A percentile compares a stretch with the other conserved stretches of the same genome.
These are phyloP conservation scores for Microctonus aethiopoides DNA, from an alignment of 2,888 invertebrate genomes.

Conservation along the genomic window DNA sequence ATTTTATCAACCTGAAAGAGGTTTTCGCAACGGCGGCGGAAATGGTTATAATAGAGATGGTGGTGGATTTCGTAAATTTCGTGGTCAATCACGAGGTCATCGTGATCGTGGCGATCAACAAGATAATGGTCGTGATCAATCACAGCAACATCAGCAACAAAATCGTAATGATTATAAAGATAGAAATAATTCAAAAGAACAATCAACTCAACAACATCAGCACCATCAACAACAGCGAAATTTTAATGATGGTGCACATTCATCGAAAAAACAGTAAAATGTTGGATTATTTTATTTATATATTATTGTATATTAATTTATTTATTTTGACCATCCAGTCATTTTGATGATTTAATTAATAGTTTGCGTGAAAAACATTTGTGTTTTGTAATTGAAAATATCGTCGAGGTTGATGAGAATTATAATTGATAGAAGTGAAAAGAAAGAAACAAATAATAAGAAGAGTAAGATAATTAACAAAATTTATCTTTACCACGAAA, in stretches of 20 bases:
- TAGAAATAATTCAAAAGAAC: constrained; percentile 46
- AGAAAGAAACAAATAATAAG: background rate
- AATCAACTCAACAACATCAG: constrained; percentile 9
- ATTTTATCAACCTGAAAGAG: constrained; percentile 54
- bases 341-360: background rate
- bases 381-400: constrained; percentile 43
- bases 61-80: constrained; percentile 57
- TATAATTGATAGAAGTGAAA: constrained; percentile 29
- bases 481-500: constrained; percentile 32
- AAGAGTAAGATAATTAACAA: too few relatives aligned
- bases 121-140: constrained; percentile 47
- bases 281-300: too few relatives aligned
- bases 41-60: constrained; percentile 57
- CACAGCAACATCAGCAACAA: constrained; percentile 43
- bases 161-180: constrained; percentile 50
- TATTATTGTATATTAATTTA: background rate
- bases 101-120: constrained; percentile 54
- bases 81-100: constrained; percentile 57
- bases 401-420: constrained; percentile 36
- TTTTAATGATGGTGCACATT: constrained; percentile 40
- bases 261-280: constrained; percentile 40
- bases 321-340: background rate
- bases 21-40: constrained; percentile 50
- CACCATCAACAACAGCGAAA: constrained; percentile 25
- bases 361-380: constrained; percentile 39